Base-by-base conservation (phyloP, 2,888 invertebrate species). In the Pristionchus fissidentatus region DNA sequence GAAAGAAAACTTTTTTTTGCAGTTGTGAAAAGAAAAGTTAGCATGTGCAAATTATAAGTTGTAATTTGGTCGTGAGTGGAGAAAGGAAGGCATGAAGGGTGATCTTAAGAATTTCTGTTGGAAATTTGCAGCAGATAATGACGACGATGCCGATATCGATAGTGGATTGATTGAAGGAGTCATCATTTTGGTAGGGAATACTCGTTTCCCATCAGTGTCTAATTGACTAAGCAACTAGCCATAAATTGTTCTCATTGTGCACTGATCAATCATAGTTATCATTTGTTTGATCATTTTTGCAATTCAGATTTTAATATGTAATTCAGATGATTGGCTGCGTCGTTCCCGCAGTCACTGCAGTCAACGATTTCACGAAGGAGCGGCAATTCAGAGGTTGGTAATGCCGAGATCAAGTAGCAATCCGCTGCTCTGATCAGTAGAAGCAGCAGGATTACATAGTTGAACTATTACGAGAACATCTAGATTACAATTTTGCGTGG, bases 321-420 rank as follows among this genome's bases (percentile, higher is more conserved):
- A n/a, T n/a, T n/a, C n/a, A n/a, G n/a, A n/a, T n/a, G n/a, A n/a
- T n/a, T n/a, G n/a, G n/a, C 94, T 96, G 97, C 94, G 98, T 98
- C 92, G 99, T 99, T 93, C 83, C 90, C 49, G 96, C 97, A 93
- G 97, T 99, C 94, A 99, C 98, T 93, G 98, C 99, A 92, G 97
- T 98, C 94, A 99, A 99, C 95, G 98, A 99, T 95, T 99, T 98
- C 94, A 97, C 97, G 92, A 99, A 99, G 95, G 99, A 99, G 94
- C 95, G 97, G 94, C 98, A 99, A 94, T 99, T 99, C 94, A 95
- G 98, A 93, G 98, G 89, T 88, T 38, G 0, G 57, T 7, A 0
- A 57, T 3, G n/a, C n/a, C 1, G 1, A 52, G 19, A 10, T 3
- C 62, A 5, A 60, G 4, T n/a, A 3, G 1, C 15, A 19, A 10